Percentiles rank a stretch among this genome's conserved stretches.
phyloP scores from a whole-genome alignment of 2,113 vertebrate species.

The Sisor rabdophorus region DNA sequence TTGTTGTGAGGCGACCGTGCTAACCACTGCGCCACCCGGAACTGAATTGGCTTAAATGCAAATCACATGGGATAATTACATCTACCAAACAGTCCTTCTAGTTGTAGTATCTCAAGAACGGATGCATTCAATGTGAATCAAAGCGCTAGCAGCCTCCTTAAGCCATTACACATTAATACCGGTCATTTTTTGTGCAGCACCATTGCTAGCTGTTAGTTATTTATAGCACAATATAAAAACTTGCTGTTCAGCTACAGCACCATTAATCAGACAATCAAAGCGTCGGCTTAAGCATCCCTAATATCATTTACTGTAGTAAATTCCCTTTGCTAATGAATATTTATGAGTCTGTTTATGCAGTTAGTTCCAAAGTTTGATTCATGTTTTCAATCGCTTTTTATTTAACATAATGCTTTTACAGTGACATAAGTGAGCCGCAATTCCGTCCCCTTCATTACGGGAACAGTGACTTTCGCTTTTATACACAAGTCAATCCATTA shows the following conservation, averaged over 20 bases:
- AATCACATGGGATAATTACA: too few species aligned
- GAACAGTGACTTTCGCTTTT: constrained; percentile 28
- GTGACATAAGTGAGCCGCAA: constrained; percentile 63
- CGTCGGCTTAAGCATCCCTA: constrained; percentile 50
- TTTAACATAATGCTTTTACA: constrained; percentile 68
- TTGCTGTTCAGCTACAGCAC: not conserved
- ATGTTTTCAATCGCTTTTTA: constrained; percentile 68
- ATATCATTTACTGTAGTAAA: constrained; percentile 55
- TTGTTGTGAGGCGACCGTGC: too few species aligned
- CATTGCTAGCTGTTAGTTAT: not conserved
- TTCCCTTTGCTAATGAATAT: constrained; percentile 49
- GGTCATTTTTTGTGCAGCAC: not conserved
- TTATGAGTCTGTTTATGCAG: constrained; percentile 63
- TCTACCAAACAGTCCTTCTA: too few species aligned
- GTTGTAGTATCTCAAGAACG: too few species aligned
- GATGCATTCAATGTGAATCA: too few species aligned
- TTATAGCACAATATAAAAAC: not conserved
- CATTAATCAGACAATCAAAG: constrained; percentile 42
- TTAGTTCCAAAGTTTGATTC: constrained; percentile 53
- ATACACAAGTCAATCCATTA: constrained; percentile 54
- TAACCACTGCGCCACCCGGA: too few species aligned
- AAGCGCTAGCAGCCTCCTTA: not conserved
- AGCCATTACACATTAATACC: not conserved
- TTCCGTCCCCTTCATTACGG: constrained; percentile 49
- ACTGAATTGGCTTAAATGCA: too few species aligned